Evolutionary conservation across 2,797 vertebrate genomes (phyloP), one percentile per base, ranked within the genome.

Genomic region (Notolabrus celidotus): DNA sequence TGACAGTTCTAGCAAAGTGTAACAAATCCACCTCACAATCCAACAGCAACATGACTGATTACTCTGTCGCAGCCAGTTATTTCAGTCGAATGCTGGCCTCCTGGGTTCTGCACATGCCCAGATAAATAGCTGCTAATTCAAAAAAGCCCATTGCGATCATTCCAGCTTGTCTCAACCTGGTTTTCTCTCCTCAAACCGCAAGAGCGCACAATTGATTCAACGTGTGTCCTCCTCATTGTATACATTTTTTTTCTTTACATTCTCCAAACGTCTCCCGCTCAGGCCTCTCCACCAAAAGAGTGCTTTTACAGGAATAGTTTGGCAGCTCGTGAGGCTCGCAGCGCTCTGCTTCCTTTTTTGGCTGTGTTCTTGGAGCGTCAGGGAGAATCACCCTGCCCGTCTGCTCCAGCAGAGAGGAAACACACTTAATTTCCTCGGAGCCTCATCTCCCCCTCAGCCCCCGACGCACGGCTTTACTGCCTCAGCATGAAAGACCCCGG

Each of bases 221-320:
- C 1, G 29, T 25, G 23, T 25, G 19, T 42, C 50, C 66, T 16
- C 27, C 33, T 58, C 70, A 61, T 56, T 83, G 65, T 79, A 47
- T 80, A 82, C 79, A 64, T 84, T 82, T 78, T 82, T 78, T 75
- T 81, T 61, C 85, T 86, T 84, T 82, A 77, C 88, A 77, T 86
- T 78, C 74, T 74, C 74, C 60, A 43, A 39, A 50, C 73, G 65
- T 82, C 82, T 82, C 73, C 75, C 45, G 58, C 53, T 70, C 63
- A n/a, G 70, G 74, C 70, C 76, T 85, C 80, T 39, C 46, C 10
- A 74, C 77, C 71, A 77, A 89, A 92, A 84, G 80, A 83, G 74
- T 33, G 69, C 89, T 89, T 94, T 94, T 92, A 93, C 92, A 91
- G 92, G 93, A 94, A 94, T 91, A 89, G 83, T 92, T 91, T 94